phyloP scores from a whole-genome alignment of 1,140 invertebrate genomes.

The Hycleus phaleratus region DNA sequence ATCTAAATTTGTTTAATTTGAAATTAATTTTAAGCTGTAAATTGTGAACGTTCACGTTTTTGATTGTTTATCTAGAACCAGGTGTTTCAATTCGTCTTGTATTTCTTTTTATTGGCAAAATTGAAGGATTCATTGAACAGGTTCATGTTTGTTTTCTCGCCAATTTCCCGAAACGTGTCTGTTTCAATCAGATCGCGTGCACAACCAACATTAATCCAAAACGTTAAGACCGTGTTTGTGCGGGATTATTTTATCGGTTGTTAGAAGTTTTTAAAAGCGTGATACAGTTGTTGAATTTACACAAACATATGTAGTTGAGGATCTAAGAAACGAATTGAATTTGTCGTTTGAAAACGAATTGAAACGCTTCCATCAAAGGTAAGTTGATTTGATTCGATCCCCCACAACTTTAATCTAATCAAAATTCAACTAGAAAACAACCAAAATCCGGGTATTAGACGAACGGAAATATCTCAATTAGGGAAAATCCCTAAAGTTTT shows the following conservation, averaged over 20 bases:
- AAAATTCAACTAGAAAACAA: neutral
- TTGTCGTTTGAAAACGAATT: neutral
- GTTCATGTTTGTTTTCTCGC: neutral
- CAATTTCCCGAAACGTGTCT: neutral
- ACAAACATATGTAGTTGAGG: neutral
- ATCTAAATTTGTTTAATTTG: too few relatives aligned
- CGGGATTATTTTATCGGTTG: constrained; percentile 1
- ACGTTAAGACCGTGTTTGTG: neutral
- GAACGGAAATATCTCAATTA: neutral
- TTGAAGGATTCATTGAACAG: too few relatives aligned
- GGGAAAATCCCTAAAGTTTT: neutral
- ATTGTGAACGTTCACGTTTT: too few relatives aligned
- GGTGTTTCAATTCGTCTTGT: too few relatives aligned
- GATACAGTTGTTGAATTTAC: neutral
- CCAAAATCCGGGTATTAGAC: neutral
- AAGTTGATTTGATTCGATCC: neutral
- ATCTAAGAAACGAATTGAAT: neutral
- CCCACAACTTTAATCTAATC: neutral
- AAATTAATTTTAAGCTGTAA: too few relatives aligned
- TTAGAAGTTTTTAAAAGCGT: constrained; percentile 1
- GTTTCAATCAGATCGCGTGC: constrained; percentile 10
- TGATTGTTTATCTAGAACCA: too few relatives aligned
- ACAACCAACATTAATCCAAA: constrained; percentile 2
- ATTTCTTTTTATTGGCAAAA: too few relatives aligned
- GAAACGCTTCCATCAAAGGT: neutral